Evolutionary conservation across 2,888 invertebrate genomes (phyloP), one percentile per base, ranked within the genome.

Genomic region (Nemotelus pantherinus): DNA sequence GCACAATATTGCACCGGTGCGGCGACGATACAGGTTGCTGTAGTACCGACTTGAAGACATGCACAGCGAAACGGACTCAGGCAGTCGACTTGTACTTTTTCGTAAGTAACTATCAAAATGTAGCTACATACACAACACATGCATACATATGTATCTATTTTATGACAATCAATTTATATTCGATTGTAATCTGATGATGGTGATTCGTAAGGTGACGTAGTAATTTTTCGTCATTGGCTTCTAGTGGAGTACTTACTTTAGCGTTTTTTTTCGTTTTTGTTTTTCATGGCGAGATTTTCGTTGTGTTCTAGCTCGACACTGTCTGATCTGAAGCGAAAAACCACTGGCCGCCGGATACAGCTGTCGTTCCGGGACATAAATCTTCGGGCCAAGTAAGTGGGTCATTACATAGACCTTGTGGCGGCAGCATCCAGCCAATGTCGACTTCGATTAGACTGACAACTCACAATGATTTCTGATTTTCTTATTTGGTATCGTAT

Each of bases 11-110:
- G 75, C 94, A 96, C 85, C 91, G 95, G 80, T 97, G 97, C 86
- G 92, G 93, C 9, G 94, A 95, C 82, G 95, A 95, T 87, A 92
- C 94, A 41, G 96, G 96, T 76, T 97, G 97, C 88, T 97, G 97
- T 85, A 88, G 88, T 80, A 90, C 90, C 79, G 92, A 92, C 80
- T 87, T 89, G 0, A 90, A 92, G 79, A 92, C 92, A 63, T 97
- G 96, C 87, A 93, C 92, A 10, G 93, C 95, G 0, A 93, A 94
- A 84, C 90, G 89, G 9, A 92, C 92, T 53, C 90, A 91, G 82
- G 89, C 90, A 81, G 92, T 96, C 78, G 91, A 92, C 60, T 89
- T 94, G 71, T 92, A 93, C 78, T 95, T 96, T 86, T 93, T 92
- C 86, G 96, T 96, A 87, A 94, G 95, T 93, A 84, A 10, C 9